Evolutionary conservation across 2,113 vertebrate genomes (phyloP).

Genomic region (Pseudonaja textilis): DNA sequence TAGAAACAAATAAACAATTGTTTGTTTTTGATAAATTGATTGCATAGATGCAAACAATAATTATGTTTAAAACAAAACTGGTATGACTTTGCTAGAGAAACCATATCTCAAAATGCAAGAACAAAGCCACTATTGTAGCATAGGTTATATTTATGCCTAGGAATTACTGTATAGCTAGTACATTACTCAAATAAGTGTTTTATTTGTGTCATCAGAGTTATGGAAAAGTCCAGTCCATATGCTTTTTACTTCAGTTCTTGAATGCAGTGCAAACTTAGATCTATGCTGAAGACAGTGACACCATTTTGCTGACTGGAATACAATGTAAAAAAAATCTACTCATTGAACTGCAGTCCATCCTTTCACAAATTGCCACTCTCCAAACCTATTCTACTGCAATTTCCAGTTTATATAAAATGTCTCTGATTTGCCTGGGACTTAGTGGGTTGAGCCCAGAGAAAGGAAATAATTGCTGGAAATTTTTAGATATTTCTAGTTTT

Average conservation of each 20-base stretch:
- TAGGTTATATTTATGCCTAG: not conserved
- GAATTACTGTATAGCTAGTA: not conserved
- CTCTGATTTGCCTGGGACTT: not conserved
- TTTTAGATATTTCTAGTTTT: not conserved
- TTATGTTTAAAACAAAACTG: not conserved
- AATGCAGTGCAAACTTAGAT: slow-evolving; percentile 53
- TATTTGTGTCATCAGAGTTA: not conserved
- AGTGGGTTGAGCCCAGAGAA: not conserved
- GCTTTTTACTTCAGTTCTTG: slow-evolving; percentile 40
- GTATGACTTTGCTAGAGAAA: not conserved
- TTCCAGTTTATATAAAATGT: not conserved
- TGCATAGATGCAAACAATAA: not conserved
- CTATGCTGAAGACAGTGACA: not conserved
- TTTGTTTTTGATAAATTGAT: not conserved
- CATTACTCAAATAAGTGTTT: slow-evolving; percentile 9
- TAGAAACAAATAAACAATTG: not conserved
- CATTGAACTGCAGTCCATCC: not conserved
- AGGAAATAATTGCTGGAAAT: not conserved
- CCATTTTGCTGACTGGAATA: not conserved
- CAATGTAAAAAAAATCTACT: not conserved
- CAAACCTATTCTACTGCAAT: not conserved
- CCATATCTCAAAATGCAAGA: not conserved
- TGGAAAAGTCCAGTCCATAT: slow-evolving; percentile 36
- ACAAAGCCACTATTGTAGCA: not conserved
- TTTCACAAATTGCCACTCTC: not conserved